phyloP scores from a whole-genome alignment of 2,113 vertebrate species.

The Poecilia latipinna region DNA sequence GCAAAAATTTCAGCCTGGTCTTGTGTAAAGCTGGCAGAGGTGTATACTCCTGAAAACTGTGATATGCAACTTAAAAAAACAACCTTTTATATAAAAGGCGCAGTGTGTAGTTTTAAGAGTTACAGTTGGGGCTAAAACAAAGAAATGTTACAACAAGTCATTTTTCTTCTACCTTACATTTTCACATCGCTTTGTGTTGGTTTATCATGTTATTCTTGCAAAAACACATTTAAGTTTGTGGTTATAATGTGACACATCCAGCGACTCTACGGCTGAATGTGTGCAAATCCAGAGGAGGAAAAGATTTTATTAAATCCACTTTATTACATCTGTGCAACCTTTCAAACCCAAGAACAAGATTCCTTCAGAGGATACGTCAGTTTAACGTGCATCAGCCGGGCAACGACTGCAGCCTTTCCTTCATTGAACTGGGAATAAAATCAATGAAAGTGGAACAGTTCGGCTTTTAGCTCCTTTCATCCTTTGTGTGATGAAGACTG shows the following conservation, averaged over 20 bases:
- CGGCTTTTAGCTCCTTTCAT: constrained; percentile 14
- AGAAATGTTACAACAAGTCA: too few species aligned
- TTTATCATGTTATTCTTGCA: not conserved
- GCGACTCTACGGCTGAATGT: not conserved
- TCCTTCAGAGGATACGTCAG: constrained; percentile 22
- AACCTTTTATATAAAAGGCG: too few species aligned
- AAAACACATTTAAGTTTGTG: not conserved
- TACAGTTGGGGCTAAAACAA: too few species aligned
- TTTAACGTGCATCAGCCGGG: constrained; percentile 23
- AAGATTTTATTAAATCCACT: not conserved
- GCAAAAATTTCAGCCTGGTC: too few species aligned
- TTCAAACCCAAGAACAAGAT: constrained; percentile 13
- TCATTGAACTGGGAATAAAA: constrained; percentile 33
- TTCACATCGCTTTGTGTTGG: not conserved
- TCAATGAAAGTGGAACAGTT: constrained; percentile 31
- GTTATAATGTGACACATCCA: not conserved
- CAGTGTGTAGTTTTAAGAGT: too few species aligned
- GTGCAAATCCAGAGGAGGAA: not conserved
- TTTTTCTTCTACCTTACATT: not conserved
- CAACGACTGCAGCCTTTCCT: constrained; percentile 13
- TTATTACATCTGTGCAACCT: not conserved
- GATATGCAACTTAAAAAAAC: too few species aligned
- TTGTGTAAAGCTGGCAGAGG: too few species aligned
- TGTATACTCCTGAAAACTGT: too few species aligned
- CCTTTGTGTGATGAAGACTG: not conserved